A percentile compares a stretch with the other conserved stretches of the same genome.
Evolutionary conservation across 2,797 vertebrate species (phyloP).

Genomic region (Meda fulgida): DNA sequence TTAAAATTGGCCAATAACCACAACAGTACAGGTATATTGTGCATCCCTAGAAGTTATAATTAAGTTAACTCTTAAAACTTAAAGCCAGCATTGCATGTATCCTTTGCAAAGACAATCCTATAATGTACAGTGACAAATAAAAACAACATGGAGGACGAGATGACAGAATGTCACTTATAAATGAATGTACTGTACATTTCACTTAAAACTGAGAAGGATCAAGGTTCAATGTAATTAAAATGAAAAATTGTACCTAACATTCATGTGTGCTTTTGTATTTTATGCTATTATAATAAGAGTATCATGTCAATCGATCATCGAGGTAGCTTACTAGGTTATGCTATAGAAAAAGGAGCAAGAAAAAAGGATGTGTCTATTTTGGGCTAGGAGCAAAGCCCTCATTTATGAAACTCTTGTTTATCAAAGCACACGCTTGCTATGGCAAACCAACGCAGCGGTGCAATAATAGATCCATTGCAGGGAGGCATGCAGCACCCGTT

Average conservation of each 20-base stretch:
- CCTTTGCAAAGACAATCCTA: background rate
- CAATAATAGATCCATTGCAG: constrained; percentile 9
- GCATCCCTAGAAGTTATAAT: background rate
- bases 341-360: background rate
- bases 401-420: constrained; percentile 27
- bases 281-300: too few relatives aligned
- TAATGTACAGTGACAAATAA: background rate
- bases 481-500: background rate
- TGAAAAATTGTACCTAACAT: too few relatives aligned
- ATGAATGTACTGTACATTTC: background rate
- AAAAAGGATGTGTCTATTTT: background rate
- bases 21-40: background rate
- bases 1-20: background rate
- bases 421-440: background rate
- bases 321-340: background rate
- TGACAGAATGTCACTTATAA: background rate
- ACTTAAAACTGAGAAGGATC: background rate
- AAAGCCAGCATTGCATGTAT: background rate
- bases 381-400: constrained; percentile 6
- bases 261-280: background rate
- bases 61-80: background rate
- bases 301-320: too few relatives aligned
- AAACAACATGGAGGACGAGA: background rate
- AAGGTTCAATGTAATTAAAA: background rate
- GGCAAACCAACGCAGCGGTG: background rate